These are phyloP conservation scores for Drosophila parthenogenetica DNA, from an alignment of 2,888 invertebrate species.

Conservation along the genomic window DNA sequence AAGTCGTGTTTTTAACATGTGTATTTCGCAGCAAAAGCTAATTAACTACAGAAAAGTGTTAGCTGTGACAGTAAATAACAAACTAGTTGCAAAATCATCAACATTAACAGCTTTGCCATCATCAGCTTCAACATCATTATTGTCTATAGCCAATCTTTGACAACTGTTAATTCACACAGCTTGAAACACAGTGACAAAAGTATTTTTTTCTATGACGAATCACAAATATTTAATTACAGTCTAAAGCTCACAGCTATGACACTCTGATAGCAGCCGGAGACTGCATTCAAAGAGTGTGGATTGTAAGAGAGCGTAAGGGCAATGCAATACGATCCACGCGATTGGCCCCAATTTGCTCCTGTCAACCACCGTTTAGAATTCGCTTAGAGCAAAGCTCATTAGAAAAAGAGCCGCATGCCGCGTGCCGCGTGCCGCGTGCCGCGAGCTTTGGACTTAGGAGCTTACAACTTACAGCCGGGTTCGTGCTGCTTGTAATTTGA, in stretches of 20 bases:
- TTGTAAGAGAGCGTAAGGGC: constrained; percentile 1
- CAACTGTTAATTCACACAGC: constrained; percentile 7
- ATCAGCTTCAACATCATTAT: not conserved
- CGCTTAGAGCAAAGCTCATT: constrained; percentile 49
- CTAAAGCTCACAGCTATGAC: constrained; percentile 25
- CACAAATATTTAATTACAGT: constrained; percentile 34
- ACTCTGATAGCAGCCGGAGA: not conserved
- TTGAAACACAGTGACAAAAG: constrained; percentile 36
- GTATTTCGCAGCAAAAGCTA: constrained; percentile 2
- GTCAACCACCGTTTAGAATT: constrained; percentile 61
- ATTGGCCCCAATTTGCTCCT: constrained; percentile 58
- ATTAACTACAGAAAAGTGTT: constrained; percentile 7
- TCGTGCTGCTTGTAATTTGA: constrained; percentile 51
- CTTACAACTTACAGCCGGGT: constrained; percentile 22
- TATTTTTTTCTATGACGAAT: constrained; percentile 31
- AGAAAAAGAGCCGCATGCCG: constrained; percentile 64
- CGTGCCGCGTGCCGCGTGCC: constrained; percentile 56
- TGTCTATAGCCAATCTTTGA: constrained; percentile 1
- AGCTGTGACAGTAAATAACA: constrained; percentile 9
- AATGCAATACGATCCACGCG: constrained; percentile 13
- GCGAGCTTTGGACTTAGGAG: constrained; percentile 9
- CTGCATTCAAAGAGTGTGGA: not conserved
- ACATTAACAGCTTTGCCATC: constrained; percentile 6
- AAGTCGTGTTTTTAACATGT: not conserved
- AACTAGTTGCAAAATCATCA: constrained; percentile 28